Evolutionary conservation across 1,140 invertebrate genomes (phyloP).

Genomic region (Scaptodrosophila lebanonensis): DNA sequence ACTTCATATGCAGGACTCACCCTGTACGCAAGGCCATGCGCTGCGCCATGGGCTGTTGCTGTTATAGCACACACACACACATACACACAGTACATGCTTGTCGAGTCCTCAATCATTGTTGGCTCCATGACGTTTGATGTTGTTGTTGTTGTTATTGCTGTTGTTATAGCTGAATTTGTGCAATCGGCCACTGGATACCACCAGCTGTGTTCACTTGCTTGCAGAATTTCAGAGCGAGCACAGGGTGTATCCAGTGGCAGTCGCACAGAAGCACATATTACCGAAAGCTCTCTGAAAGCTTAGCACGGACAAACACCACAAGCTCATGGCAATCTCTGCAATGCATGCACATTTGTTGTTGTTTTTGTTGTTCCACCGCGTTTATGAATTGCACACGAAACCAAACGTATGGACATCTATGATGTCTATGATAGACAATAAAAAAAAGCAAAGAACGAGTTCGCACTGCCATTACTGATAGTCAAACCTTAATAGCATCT

Average conservation of each 20-base stretch:
- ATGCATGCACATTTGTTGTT: neutral
- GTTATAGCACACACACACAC: neutral
- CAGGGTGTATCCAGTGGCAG: slow-evolving; percentile 92
- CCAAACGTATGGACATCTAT: too few species aligned
- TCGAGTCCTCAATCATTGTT: too few species aligned
- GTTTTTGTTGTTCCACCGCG: neutral
- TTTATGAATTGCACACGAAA: too few species aligned
- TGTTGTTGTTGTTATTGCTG: slow-evolving; percentile 2
- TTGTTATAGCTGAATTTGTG: slow-evolving; percentile 33
- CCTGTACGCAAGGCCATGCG: slow-evolving; percentile 4
- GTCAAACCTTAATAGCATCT: too few species aligned
- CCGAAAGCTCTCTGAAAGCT: slow-evolving; percentile 63
- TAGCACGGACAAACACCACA: slow-evolving; percentile 46
- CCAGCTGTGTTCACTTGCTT: slow-evolving; percentile 97
- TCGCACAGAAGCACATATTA: slow-evolving; percentile 63
- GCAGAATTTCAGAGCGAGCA: slow-evolving; percentile 88
- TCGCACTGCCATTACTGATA: too few species aligned
- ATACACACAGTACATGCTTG: too few species aligned
- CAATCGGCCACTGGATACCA: slow-evolving; percentile 91
- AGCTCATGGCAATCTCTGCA: neutral
- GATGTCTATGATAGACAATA: too few species aligned
- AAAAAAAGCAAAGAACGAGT: too few species aligned
- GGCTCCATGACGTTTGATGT: neutral
- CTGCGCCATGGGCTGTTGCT: neutral
- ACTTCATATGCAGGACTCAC: slow-evolving; percentile 37